Base-by-base conservation (phyloP, 2,888 invertebrate species). In the Mantis religiosa region DNA sequence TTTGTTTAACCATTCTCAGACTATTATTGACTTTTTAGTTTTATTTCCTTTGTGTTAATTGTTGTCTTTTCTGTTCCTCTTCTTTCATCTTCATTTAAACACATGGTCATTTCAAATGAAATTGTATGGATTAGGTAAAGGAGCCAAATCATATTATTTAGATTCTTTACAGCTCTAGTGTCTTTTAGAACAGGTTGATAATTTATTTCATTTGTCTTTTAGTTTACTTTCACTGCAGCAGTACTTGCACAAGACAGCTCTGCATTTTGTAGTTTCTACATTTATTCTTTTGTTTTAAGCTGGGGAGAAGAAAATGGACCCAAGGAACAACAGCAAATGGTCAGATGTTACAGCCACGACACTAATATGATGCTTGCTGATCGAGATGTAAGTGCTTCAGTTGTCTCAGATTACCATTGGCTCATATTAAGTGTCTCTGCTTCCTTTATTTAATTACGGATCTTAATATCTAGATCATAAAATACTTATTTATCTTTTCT, bases 311-410 rank as follows among this genome's bases (percentile, higher is more conserved):
- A 91, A 25, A 88, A 86, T 81, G 89, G 71, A 41, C 54, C 81
- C 12, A 90, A 88, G 28, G 84, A 85, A 30, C 82, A 81, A 30
- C 30, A 27, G 27, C 87, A 82, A 85, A 94, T 94, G 92, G 92
- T 93, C 47, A 93, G 94, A 87, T 95, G 94, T 2, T 93, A 92
- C 89, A 95, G 95, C 28, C 95, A 95, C 91, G 95, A 95, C 89
- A 93, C 93, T 25, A 93, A 93, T 90, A 92, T 94, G 90, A 91
- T 93, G 28, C 90, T 91, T 28, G 90, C 91, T 9, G 90, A 90
- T 25, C 47, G 89, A 88, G 91, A 91, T 88, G 91, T 91, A 89
- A 89, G 89, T 83, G 54, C 27, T 20, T 30, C 34, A 28, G 28
- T 30, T 28, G 83, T 30, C 83, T 25, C 83, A 28, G 28, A 83